phyloP scores from a whole-genome alignment of 1,140 invertebrate genomes.

The Lordiphosa clarofinis region DNA sequence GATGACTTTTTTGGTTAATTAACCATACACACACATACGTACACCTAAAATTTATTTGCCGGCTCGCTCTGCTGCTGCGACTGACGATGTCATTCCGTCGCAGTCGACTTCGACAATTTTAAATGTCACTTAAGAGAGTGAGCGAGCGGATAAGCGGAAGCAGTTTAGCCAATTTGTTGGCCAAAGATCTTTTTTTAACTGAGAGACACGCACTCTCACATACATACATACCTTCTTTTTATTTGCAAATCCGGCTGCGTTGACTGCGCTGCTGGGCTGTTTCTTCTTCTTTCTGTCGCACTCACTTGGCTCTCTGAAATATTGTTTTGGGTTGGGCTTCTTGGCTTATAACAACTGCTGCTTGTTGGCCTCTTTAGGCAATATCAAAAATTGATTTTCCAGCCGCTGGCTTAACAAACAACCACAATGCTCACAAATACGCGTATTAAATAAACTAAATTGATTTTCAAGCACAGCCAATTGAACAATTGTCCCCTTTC shows the following conservation, averaged over 20 bases:
- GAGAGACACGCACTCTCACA: slow-evolving; percentile 41
- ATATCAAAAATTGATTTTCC: slow-evolving; percentile 69
- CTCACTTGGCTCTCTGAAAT: slow-evolving; percentile 43
- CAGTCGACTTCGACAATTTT: slow-evolving; percentile 1
- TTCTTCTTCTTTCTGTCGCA: slow-evolving; percentile 33
- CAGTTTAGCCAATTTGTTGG: slow-evolving; percentile 42
- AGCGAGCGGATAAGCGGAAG: slow-evolving; percentile 30
- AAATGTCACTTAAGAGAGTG: slow-evolving; percentile 7
- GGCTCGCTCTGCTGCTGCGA: slow-evolving; percentile 13
- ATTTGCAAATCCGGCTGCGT: slow-evolving; percentile 69
- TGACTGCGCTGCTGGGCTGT: slow-evolving; percentile 43
- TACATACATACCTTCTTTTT: slow-evolving; percentile 33
- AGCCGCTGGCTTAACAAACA: slow-evolving; percentile 52
- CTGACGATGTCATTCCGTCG: slow-evolving; percentile 37
- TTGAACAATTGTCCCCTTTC: slow-evolving; percentile 64
- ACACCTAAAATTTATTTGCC: slow-evolving; percentile 39
- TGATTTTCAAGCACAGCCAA: slow-evolving; percentile 65
- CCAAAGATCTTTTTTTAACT: slow-evolving; percentile 64
- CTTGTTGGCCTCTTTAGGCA: slow-evolving; percentile 53
- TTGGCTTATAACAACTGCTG: slow-evolving; percentile 61
- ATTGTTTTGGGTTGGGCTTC: slow-evolving; percentile 69
- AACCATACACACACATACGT: slow-evolving; percentile 26
- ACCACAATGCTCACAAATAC: slow-evolving; percentile 57
- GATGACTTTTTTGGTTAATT: slow-evolving; percentile 39
- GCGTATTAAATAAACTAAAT: slow-evolving; percentile 59